Base-by-base conservation (phyloP, 2,113 vertebrate species). In the Hemichromis elongatus region DNA sequence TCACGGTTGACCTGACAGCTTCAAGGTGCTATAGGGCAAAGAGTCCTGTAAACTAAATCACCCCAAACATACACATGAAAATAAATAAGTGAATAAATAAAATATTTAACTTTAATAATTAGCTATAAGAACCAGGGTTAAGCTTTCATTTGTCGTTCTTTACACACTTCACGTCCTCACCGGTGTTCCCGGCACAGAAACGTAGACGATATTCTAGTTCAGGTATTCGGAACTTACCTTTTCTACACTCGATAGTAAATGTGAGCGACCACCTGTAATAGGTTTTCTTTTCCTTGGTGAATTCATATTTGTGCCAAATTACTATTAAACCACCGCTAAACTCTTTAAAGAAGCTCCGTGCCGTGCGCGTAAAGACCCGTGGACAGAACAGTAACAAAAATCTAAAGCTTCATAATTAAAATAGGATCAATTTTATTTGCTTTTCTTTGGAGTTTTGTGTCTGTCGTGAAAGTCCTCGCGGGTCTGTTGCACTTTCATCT, bases 271-370 rank as follows among this genome's bases (percentile, higher is more conserved):
- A 3, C 73, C 50, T 1, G 11, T n/a, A 4, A 21, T 21, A 16
- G 59, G 28, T 7, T 2, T 14, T 37, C 66, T 81, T 33, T 83
- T 75, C 26, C 7, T 81, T 2, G 6, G 3, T 16, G 16, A 83
- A 81, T 19, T 90, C 89, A 89, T 89, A 11, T 45, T 79, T 3
- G 40, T 45, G n/a, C 13, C 26, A 61, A 81, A 56, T 2, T 16
- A 45, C 37, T 37, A 68, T 18, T 18, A 63, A 70, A 70, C 37
- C 37, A 45, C 66, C 37, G 21, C 63, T 45, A 16, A 45, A 45
- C 37, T 26, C 8, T 68, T 70, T 45, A 26, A 4, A 5, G 53
- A 54, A 81, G 8, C 13, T 14, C 26, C 73, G 40, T 54, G 37
- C 6, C 26, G 92, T 90, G 75, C 79, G 19, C 80, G 52, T 24